phyloP scores from a whole-genome alignment of 1,140 invertebrate genomes.

The Psilanteris sp. region DNA sequence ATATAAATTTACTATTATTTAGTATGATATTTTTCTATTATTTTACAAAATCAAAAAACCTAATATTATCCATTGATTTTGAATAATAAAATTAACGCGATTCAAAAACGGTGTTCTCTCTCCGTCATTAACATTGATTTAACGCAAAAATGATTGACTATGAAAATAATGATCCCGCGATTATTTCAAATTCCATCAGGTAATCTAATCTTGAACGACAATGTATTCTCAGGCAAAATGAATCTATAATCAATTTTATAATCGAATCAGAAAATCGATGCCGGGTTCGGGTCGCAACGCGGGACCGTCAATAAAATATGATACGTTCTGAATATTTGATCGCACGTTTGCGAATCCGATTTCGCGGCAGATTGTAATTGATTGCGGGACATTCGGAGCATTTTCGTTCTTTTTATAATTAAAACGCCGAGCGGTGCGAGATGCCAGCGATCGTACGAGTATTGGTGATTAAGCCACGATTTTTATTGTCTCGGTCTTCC shows the following conservation, averaged over 20 bases:
- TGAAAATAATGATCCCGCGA: conserved; percentile 4
- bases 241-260: conserved; percentile 48
- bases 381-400: conserved; percentile 27
- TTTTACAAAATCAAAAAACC: no score
- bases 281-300: conserved; percentile 10
- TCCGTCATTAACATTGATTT: no score
- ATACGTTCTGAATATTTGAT: conserved; percentile 25
- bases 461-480: conserved; percentile 8
- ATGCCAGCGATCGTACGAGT: conserved; percentile 3
- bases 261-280: conserved; percentile 35
- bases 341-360: conserved; percentile 11
- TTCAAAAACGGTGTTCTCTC: no score
- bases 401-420: conserved; percentile 40
- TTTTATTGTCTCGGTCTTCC: conserved; percentile 21
- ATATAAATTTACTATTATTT: no score
- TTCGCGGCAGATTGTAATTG: conserved; percentile 24
- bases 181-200: background rate
- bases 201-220: conserved; percentile 21
- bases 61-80: no score
- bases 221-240: conserved; percentile 20
- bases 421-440: conserved; percentile 27
- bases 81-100: no score
- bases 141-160: no score
- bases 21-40: no score
- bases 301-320: conserved; percentile 35